A percentile compares a stretch with the other conserved stretches of the same genome.
Conservation (phyloP, 2,888 invertebrate genomes). For the Apotomis capreana region DNA sequence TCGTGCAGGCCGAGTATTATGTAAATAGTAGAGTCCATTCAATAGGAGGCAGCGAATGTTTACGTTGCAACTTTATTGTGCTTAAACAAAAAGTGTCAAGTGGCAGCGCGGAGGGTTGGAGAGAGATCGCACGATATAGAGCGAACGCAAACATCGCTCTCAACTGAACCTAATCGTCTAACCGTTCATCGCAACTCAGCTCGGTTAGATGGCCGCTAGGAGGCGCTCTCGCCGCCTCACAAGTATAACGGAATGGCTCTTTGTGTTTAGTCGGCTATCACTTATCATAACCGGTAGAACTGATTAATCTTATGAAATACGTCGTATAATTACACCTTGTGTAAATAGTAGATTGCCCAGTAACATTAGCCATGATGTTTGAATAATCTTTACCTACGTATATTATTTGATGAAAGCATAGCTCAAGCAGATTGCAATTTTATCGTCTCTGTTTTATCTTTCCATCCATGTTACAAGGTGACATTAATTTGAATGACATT, state of each 20-base stretch:
- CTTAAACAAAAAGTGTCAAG: slow-evolving; percentile 27
- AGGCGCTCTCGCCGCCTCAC: not conserved
- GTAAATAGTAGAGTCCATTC: not conserved
- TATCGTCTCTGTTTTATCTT: not conserved
- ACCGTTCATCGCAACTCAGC: not conserved
- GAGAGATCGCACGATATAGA: not conserved
- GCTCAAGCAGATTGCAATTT: too few species aligned
- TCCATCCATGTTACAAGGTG: slow-evolving; percentile 21
- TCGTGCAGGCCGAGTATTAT: too few species aligned
- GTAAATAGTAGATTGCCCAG: too few species aligned
- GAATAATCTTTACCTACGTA: not conserved
- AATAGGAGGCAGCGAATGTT: slow-evolving; percentile 9
- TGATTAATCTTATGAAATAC: too few species aligned
- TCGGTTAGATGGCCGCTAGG: not conserved
- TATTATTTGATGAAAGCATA: too few species aligned
- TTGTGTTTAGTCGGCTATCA: slow-evolving; percentile 3
- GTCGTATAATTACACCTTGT: too few species aligned
- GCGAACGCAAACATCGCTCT: not conserved
- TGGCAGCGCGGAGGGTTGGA: not conserved
- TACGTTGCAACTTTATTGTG: slow-evolving; percentile 2
- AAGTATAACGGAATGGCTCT: slow-evolving; percentile 1
- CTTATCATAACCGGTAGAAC: not conserved
- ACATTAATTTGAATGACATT: slow-evolving; percentile 34
- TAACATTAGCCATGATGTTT: too few species aligned
- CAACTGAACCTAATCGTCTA: slow-evolving; percentile 1